These are phyloP conservation scores for Setipinna tenuifilis DNA, from an alignment of 2,797 vertebrate species.

Conservation along the genomic window DNA sequence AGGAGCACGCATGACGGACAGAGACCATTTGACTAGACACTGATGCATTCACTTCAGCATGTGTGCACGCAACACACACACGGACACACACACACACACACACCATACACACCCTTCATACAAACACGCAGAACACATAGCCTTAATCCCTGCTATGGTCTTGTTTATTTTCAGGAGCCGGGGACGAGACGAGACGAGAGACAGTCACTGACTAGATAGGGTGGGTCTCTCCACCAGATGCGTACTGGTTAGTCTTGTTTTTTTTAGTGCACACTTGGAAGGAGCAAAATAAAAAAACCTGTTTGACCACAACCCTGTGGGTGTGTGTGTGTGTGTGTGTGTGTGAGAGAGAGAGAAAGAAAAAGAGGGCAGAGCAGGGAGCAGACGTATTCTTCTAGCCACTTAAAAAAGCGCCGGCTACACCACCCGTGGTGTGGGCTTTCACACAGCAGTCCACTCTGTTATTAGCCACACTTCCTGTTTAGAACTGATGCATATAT, in stretches of 20 bases:
- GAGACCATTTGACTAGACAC: not conserved
- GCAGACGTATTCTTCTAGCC: not conserved
- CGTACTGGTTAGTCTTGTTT: constrained; percentile 51
- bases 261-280: not conserved
- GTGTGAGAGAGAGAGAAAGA: too few species aligned
- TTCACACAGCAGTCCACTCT: not conserved
- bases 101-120: not conserved
- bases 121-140: not conserved
- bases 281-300: not conserved
- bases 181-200: not conserved
- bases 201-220: constrained; percentile 2
- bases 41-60: not conserved
- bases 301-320: not conserved
- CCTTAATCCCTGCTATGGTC: not conserved
- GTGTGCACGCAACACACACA: not conserved
- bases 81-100: not conserved
- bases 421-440: not conserved
- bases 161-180: constrained; percentile 36
- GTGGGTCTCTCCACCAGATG: constrained; percentile 5
- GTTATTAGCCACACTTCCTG: not conserved
- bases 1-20: not conserved
- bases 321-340: not conserved
- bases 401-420: not conserved
- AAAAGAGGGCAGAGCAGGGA: not conserved
- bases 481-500: not conserved